Evolutionary conservation across 2,797 vertebrate species (phyloP), one percentile per base, ranked within the genome.

Genomic region (Sphenodon punctatus): DNA sequence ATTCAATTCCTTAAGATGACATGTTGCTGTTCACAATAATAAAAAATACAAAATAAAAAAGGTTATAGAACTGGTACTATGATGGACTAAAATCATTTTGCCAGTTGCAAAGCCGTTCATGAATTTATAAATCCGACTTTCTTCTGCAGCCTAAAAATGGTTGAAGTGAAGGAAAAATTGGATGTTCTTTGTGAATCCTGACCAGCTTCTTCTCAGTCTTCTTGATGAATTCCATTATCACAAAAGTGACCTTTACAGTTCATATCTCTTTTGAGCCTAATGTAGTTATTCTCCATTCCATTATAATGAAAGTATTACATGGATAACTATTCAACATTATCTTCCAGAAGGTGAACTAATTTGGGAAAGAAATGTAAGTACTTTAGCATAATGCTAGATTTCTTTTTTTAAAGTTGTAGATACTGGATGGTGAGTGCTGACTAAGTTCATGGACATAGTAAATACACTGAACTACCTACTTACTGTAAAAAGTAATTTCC

Each of bases 281-380:
- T 80, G 83, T 58, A 94, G 82, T 93, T 94, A 90, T 91, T 94
- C 76, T 92, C 90, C 53, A 89, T 94, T 94, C 88, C 90, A 60
- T 80, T 93, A 93, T 93, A 94, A 94, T 94, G 91, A 91, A 94
- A 94, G 92, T 92, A 94, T 94, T 95, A 95, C 91, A 92, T 68
- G 85, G 92, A 92, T 94, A 95, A 93, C 91, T 91, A 90, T 91
- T 1, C 3, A 81, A 46, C 71, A 88, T 93, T 93, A 94, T 92
- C 74, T 94, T 92, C 75, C 53, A 91, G 85, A 93, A 92, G 78
- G 74, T 93, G 84, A 91, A 81, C 77, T 95, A 93, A 94, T 95
- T 92, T 94, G 67, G 68, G 78, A 90, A 92, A 84, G 75, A 93
- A 95, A 93, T 92, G 45, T n/a, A 94, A 91, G 77, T 90, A 88